phyloP scores from a whole-genome alignment of 2,113 vertebrate genomes.

The Mobula hypostoma region DNA sequence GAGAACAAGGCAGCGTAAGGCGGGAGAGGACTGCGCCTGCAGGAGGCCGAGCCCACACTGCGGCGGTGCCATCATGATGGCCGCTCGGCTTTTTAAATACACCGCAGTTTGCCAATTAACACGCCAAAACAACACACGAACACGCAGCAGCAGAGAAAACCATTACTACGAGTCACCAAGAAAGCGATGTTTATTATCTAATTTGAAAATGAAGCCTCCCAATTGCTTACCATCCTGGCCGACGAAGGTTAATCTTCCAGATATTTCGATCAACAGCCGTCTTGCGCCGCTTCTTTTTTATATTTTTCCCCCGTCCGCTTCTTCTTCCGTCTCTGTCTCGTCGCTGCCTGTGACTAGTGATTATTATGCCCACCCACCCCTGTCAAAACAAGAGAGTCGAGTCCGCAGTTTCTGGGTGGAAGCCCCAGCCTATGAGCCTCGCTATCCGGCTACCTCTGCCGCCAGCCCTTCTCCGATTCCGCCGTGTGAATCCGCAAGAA shows the following conservation, averaged over 20 bases:
- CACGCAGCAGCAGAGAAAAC: too few species aligned
- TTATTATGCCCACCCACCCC: too few species aligned
- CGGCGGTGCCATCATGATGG: constrained; percentile 4
- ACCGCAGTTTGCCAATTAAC: not conserved
- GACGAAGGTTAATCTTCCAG: constrained; percentile 31
- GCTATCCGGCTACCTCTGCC: not conserved
- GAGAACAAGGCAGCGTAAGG: not conserved
- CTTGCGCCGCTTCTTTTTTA: not conserved
- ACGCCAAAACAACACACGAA: too few species aligned
- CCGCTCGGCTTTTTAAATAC: not conserved
- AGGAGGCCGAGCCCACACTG: not conserved
- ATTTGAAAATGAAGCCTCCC: not conserved
- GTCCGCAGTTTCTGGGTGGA: too few species aligned
- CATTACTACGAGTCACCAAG: too few species aligned
- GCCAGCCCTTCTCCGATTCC: not conserved
- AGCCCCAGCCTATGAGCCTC: too few species aligned
- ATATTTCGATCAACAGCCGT: constrained; percentile 5
- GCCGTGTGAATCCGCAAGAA: constrained; percentile 10
- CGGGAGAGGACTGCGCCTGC: not conserved
- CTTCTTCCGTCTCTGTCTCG: not conserved
- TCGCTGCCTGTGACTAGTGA: too few species aligned
- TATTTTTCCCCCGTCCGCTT: not conserved
- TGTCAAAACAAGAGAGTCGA: too few species aligned
- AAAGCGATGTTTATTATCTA: not conserved
- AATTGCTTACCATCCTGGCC: constrained; percentile 20